phyloP scores from a whole-genome alignment of 92 coral and sea anemone genomes.

The Paramuricea clavata region DNA sequence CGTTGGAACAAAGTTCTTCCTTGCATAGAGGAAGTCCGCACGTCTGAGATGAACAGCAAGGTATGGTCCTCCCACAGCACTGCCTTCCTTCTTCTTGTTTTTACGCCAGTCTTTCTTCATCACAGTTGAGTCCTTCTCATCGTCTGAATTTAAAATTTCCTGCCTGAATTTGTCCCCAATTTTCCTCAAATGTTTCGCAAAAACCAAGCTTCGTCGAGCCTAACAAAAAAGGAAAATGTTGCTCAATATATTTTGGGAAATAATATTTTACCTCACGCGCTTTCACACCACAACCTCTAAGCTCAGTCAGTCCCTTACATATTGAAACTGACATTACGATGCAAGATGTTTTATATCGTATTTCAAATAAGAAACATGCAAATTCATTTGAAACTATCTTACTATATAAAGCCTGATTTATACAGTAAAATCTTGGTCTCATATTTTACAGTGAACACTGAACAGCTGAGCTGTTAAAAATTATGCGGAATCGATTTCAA shows the following conservation, averaged over 20 bases:
- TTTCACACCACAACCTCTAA: not conserved
- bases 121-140: conserved; percentile 82
- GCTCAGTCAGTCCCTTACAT: no score
- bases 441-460: no score
- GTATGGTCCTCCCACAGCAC: conserved; percentile 93
- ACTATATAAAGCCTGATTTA: no score
- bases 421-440: no score
- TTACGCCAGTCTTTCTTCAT: conserved; percentile 96
- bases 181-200: conserved; percentile 92
- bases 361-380: no score
- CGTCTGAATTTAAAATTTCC: conserved; percentile 84
- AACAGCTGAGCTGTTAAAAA: no score
- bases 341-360: no score
- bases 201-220: conserved; percentile 97
- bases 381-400: no score
- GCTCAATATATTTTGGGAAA: not conserved
- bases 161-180: conserved; percentile 93
- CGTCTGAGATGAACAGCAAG: conserved; percentile 90
- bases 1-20: conserved; percentile 84
- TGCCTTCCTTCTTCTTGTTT: conserved; percentile 86
- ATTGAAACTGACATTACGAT: no score
- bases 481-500: no score
- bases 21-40: conserved; percentile 94
- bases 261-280: no score
- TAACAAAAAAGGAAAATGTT: conserved; percentile 17